phyloP scores from a whole-genome alignment of 2,113 vertebrate species.

The Marcusenius ussheri region DNA sequence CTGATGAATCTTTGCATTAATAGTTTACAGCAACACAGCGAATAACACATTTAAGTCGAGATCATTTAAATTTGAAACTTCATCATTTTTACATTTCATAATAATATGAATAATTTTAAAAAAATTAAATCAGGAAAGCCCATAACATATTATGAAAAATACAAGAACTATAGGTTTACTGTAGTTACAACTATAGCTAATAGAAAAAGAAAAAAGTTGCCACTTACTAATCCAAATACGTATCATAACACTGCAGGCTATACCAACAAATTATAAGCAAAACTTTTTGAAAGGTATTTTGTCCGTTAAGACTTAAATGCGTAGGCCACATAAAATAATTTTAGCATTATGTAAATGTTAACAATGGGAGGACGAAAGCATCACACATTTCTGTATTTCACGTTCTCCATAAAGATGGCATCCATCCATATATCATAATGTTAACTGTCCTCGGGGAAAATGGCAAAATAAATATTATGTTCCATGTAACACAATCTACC shows the following conservation, averaged over 20 bases:
- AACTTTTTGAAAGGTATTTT: neutral
- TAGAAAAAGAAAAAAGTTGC: neutral
- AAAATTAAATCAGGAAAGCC: neutral
- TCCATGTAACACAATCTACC: constrained; percentile 29
- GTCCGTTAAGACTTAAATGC: neutral
- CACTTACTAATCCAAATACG: neutral
- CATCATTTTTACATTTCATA: neutral
- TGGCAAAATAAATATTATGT: constrained; percentile 32
- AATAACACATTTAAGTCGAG: neutral
- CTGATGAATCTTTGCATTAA: neutral
- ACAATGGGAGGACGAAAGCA: neutral
- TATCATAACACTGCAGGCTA: neutral
- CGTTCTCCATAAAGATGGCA: constrained; percentile 21
- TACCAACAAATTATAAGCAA: neutral
- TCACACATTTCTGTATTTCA: neutral
- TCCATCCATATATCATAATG: constrained; percentile 27
- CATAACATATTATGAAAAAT: neutral
- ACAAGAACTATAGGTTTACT: neutral
- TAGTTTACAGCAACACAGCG: neutral
- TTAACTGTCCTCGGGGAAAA: constrained; percentile 32
- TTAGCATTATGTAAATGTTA: neutral
- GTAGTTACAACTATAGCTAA: neutral
- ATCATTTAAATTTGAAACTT: neutral
- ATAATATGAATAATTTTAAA: neutral
- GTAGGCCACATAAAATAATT: neutral